Base-by-base conservation (phyloP, 30 jellyfish, hydroid and myxozoan genomes). In the Aurelia sp. region DNA sequence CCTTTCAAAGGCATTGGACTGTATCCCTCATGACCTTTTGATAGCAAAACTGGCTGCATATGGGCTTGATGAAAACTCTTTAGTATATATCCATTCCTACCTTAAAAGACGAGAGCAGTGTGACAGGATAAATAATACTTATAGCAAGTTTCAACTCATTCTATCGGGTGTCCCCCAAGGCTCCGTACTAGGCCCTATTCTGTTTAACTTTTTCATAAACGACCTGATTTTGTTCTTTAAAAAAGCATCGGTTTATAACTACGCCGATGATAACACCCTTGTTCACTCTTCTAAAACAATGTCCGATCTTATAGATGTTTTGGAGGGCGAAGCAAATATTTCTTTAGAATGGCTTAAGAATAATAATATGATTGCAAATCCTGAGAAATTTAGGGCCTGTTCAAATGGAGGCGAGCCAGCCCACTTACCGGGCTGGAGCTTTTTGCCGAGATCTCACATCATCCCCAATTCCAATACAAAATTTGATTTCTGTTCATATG, bases 161-260 rank as follows among this genome's bases (percentile, higher is more conserved):
- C 57, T 82, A 19, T 82, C 78, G 10, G 86, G 92, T 47, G 92
- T 69, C 15, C 86, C 92, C 76, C 92, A 82, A 71, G 92, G 85
- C 35, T 70, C 86, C 13, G 73, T 69, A 17, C 40, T 82, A 71
- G 92, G 85, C 30, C 86, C 92, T 35, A 82, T 82, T 48, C 76
- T 82, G 13, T 82, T 82, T 27, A 75, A 75, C 73, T 20, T 75
- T 35, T 53, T 6, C 62, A 69, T 82, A 10, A 82, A 82, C 13
- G 92, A 82, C 76, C 73, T 82, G 16, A 41, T 82, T 70, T 50
- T 51, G 37, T 82, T 82, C 62, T 55, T 82, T 22, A 68, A 82
- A 70, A 53, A 71, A 19, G 74, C 78, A 60, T 68, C 67, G 16
- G 77, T 82, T 16, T 74, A 70, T 53, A 82, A 68, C 70, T 60